Evolutionary conservation across 2,113 vertebrate genomes (phyloP), one percentile per base, ranked within the genome.

Genomic region (Caracal caracal): DNA sequence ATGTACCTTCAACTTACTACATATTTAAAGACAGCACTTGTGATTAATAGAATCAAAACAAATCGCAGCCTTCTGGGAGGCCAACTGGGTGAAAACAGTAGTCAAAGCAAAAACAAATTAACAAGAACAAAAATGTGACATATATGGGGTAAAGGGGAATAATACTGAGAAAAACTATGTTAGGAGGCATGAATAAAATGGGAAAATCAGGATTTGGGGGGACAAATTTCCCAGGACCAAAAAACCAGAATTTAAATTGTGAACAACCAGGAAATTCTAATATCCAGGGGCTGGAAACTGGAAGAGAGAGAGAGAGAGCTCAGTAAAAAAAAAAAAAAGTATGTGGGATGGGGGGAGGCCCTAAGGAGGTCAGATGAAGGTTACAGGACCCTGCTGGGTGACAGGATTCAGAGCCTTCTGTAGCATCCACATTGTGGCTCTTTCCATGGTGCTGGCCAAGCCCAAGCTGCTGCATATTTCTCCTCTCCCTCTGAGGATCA

Each of bases 181-280:
- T 80, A 83, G 59, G n/a, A 87, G 40, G 30, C 8, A 37, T 35
- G 15, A 28, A 30, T 68, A 88, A 75, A 92, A 87, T 75, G 17
- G n/a, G 10, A 40, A 56, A 88, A 61, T 81, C 26, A n/a, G n/a
- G 19, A 93, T 40, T 82, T 95, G 11, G 37, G 9, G 16, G 20
- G 8, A 47, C 56, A 91, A 91, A 71, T 24, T 73, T 10, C 17
- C 24, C 24, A 85, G 59, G 73, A 88, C 35, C 24, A 76, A 93
- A 43, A 9, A 93, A 76, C 15, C 9, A 81, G 43, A 84, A 84
- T 93, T 97, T 83, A 94, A 87, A 87, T 40, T 84, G 37, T 68
- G 7, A 86, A 93, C 6, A 47, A 68, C 19, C n/a, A 51, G 40
- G 47, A 68, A 78, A 96, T 95, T 15, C 7, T 86, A 90, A 51